Base-by-base conservation (phyloP, 1,140 invertebrate genomes). In the Chlorops oryzae region DNA sequence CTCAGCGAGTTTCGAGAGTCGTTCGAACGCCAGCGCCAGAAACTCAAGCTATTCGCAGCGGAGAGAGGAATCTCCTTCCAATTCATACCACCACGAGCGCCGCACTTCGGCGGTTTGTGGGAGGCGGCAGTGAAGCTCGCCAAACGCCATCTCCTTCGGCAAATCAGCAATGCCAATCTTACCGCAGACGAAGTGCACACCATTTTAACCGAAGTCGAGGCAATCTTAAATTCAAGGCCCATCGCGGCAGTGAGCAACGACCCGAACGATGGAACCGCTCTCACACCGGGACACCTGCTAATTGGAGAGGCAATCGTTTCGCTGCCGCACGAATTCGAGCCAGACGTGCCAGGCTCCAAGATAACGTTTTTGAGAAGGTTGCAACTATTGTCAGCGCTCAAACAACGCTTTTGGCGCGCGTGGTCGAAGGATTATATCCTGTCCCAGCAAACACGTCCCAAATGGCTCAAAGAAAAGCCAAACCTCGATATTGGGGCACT, bases 21-120 rank as follows among this genome's bases (percentile, higher is more conserved):
- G 32, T 23, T 39, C 35, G 21, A 48, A 12, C 10, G 20, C 22
- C n/a, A 39, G 17, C 15, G 7, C 20, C 12, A 41, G 13, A 21
- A 20, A 13, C 15, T 48, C 12, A 1, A 23, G 4, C 17, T 13
- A 25, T 40, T 23, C 21, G 32, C 10, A 37, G 18, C 32, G 15
- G 43, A 9, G 23, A 12, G 41, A 59, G 28, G 45, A 9, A 18
- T 37, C 37, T 15, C 49, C 18, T 68, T 42, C 32, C 37, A 56
- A 3, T 68, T 59, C 45, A 52, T 49, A 13, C 56, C 58, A 13
- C 54, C 55, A 15, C 24, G 49, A 27, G 32, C 52, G 5, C 63
- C 65, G 9, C 57, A 68, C 52, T 49, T 58, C n/a, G 65, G 61
- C 10, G 65, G 61, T 9, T 13, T 66, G 2, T 63, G 57, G 54